Evolutionary conservation across 2,113 vertebrate species (phyloP), one percentile per base, ranked within the genome.

Genomic region (Carettochelys insculpta): DNA sequence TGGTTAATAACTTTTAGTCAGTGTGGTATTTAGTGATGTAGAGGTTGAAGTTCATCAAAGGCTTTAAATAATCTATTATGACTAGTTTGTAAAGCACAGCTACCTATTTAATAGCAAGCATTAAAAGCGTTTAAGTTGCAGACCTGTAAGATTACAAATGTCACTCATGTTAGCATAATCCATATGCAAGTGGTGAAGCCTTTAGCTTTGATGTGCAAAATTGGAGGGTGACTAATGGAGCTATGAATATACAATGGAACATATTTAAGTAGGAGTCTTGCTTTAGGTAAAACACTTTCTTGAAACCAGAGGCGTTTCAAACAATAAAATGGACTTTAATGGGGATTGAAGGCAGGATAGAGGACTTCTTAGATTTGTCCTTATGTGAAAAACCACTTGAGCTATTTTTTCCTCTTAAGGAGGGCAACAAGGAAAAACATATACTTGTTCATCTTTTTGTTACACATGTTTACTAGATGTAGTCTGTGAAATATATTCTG

Each of bases 181-280:
- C 98, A 98, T 98, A 98, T 97, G 98, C 98, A 97, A 98, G 98
- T 96, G 96, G 97, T 97, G 98, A 98, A 98, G 98, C 84, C 94
- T 97, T 97, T 96, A n/a, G 97, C 98, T 99, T 99, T 99, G 98
- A 99, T 99, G 98, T 99, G 98, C 98, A 98, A 97, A 98, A 98
- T 97, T 98, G 98, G 97, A 98, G 98, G 95, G 97, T 95, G 97
- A 96, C 98, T 99, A 99, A 99, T 99, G 98, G 98, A 98, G 98
- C 98, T 98, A 98, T 98, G 98, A 98, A 98, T 98, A 98, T 98
- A 98, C 98, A 99, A 99, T 98, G 98, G 97, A 98, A 98, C 97
- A 96, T 98, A 98, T 98, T 98, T 97, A 98, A 98, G 99, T 98
- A 98, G 98, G 98, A 97, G 91, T 97, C 97, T 98, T 97, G 98